Evolutionary conservation across 2,888 invertebrate species (phyloP), one percentile per base, ranked within the genome.

Genomic region (Theretra japonica): DNA sequence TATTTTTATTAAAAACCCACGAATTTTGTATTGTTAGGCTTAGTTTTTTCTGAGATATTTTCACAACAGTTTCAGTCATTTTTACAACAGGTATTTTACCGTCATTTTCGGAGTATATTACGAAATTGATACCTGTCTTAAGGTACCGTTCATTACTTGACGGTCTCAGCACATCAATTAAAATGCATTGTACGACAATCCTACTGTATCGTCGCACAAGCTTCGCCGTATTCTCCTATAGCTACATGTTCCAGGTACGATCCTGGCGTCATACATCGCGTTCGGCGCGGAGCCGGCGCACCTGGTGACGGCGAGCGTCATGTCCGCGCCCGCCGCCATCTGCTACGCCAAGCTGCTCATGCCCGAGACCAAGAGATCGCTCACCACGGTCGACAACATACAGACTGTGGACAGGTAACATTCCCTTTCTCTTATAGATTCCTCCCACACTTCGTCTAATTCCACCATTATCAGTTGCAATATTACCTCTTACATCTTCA

Each of bases 301-400:
- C 88, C 92, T 99, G 57, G 96, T 99, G 75, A 98, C 99, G 0
- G 98, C 99, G 0, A 98, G 98, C 75, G 97, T 99, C 0, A 99
- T 99, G 99, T 98, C 99, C 0, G 99, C 99, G 0, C 99, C 99
- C 0, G 98, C 98, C 0, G 97, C 99, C 0, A 90, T 99, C 41
- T 98, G 98, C 81, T 97, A 96, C 83, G 96, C 98, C 17, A 99
- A 99, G 88, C 94, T 99, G 0, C 95, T 99, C 81, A 97, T 97
- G 93, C 99, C 99, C 0, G 99, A 99, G 94, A 98, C 97, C 0
- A 97, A 98, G 82, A 95, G 96, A 73, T 97, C 98, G 0, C 94
- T 96, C 76, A 97, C 98, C 0, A 96, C 96, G 0, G 96, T 96
- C 0, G 96, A 97, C 57, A 97, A 97, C 74, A 96, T 99, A 70